Evolutionary conservation across 1,140 invertebrate genomes (phyloP).

Genomic region (Drosophila setifemur): DNA sequence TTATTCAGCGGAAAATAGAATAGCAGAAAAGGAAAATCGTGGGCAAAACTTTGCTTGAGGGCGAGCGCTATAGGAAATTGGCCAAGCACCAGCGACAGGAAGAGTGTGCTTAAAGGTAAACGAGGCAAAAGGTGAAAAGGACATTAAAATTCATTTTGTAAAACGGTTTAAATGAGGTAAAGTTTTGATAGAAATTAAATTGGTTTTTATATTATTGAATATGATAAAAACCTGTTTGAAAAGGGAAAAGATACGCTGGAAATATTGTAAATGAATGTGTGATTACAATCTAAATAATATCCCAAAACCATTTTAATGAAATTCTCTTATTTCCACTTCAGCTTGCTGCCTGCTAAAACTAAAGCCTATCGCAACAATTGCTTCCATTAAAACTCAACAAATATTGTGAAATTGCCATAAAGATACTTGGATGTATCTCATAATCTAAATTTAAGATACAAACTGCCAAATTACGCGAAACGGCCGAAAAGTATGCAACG

Average conservation of each 20-base stretch:
- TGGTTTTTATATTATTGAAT: not conserved
- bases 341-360: conserved; percentile 14
- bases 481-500: conserved; percentile 36
- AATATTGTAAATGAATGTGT: too few relatives aligned
- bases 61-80: conserved; percentile 2
- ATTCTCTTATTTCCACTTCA: conserved; percentile 18
- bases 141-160: conserved; percentile 25
- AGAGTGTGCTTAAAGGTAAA: conserved; percentile 19
- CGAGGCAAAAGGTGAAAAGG: not conserved
- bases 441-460: not conserved
- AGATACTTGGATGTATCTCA: too few relatives aligned
- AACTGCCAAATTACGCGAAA: conserved; percentile 37
- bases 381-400: conserved; percentile 38
- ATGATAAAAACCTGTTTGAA: too few relatives aligned
- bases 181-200: not conserved
- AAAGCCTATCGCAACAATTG: conserved; percentile 42
- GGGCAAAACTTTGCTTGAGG: conserved; percentile 26
- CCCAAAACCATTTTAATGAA: too few relatives aligned
- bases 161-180: conserved; percentile 6
- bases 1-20: conserved; percentile 40
- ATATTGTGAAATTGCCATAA: conserved; percentile 41
- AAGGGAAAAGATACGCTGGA: not conserved
- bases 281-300: too few relatives aligned
- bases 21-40: conserved; percentile 9
- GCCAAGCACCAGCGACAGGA: conserved; percentile 1